A percentile compares a stretch with the other conserved stretches of the same genome.
Conservation (phyloP, 2,113 vertebrate genomes). For the Isurus oxyrinchus region DNA sequence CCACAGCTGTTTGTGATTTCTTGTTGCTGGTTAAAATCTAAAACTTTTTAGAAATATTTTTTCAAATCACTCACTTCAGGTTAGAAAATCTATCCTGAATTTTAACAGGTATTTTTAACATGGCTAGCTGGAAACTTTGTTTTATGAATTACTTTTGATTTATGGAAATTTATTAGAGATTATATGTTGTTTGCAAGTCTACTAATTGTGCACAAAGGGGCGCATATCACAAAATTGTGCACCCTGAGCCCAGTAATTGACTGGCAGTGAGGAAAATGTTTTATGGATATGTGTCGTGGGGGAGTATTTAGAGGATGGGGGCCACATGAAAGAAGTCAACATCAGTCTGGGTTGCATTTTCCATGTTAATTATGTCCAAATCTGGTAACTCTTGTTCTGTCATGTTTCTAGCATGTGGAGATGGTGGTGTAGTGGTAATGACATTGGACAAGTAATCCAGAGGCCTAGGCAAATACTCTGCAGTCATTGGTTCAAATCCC, state of each 20-base stretch:
- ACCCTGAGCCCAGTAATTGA: neutral
- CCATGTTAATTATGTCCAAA: neutral
- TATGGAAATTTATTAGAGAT: neutral
- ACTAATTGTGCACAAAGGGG: neutral
- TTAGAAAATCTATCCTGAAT: neutral
- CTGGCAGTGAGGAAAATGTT: neutral
- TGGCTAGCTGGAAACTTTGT: neutral
- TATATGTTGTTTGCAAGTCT: neutral
- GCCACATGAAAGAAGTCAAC: neutral
- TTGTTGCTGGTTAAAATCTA: neutral
- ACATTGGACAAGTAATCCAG: too few species aligned
- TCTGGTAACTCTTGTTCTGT: neutral
- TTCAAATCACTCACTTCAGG: neutral
- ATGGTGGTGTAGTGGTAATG: too few species aligned
- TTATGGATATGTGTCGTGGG: too few species aligned
- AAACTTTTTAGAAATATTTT: neutral
- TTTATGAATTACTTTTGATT: neutral
- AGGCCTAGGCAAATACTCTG: too few species aligned
- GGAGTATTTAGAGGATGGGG: neutral
- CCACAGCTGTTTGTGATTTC: neutral
- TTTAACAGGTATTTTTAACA: neutral
- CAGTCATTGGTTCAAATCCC: too few species aligned
- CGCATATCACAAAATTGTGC: neutral
- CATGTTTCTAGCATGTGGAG: too few species aligned
- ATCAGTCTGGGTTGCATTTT: neutral